Conservation (phyloP, 2,888 invertebrate genomes). For the Ramazzottius varieornatus region DNA sequence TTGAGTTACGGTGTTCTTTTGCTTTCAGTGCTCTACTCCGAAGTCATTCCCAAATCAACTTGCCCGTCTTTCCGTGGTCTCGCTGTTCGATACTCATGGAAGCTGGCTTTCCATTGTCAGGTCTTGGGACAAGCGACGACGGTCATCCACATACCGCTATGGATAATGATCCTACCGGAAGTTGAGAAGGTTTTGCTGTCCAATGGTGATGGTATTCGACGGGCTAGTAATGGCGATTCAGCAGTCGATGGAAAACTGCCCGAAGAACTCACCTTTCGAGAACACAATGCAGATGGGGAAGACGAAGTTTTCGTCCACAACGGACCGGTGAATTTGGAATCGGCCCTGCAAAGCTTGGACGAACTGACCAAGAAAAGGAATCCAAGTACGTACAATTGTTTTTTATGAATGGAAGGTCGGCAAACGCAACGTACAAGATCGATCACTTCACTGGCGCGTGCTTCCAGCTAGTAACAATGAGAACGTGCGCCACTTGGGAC, state of each 20-base stretch:
- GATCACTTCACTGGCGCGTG: too few relatives aligned
- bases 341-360: not conserved
- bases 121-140: not conserved
- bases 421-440: too few relatives aligned
- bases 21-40: not conserved
- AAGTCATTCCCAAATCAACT: not conserved
- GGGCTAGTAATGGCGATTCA: too few relatives aligned
- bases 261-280: too few relatives aligned
- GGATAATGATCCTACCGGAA: not conserved
- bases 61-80: not conserved
- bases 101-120: not conserved
- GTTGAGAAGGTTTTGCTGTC: too few relatives aligned
- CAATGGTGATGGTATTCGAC: too few relatives aligned
- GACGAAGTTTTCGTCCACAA: too few relatives aligned
- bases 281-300: too few relatives aligned
- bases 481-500: too few relatives aligned
- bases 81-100: not conserved
- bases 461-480: too few relatives aligned
- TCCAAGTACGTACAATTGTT: not conserved
- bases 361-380: not conserved
- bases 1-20: too few relatives aligned
- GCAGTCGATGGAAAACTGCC: too few relatives aligned
- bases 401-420: not conserved
- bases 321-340: not conserved
- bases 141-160: not conserved